Evolutionary conservation across 1,140 invertebrate genomes (phyloP), one percentile per base, ranked within the genome.

Genomic region (Brachionus asplanchnoidis): DNA sequence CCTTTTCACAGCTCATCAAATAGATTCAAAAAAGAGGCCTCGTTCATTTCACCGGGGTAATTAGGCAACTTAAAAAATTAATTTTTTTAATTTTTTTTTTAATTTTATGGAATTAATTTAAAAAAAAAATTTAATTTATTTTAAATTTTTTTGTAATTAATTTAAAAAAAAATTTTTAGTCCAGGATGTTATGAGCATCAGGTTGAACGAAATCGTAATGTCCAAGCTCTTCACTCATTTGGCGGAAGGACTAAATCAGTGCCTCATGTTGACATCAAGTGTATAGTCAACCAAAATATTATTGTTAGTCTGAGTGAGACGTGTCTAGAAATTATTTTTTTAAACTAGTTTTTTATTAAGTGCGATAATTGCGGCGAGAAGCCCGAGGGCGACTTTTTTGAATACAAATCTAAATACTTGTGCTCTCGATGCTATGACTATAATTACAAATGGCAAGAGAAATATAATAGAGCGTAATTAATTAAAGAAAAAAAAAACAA

Each of bases 361-460:
- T 84, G 82, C 53, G 60, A 26, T 36, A 46, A 42, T 17, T 84
- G 82, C 20, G 28, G 20, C 11, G 60, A 84, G 46, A 70, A 46
- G 36, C 65, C 82, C n/a, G 17, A 17, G 14, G 82, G 82, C 0
- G 82, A 84, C 68, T 84, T 68, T 56, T 84, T 66, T 84, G 60
- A 84, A 84, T 68, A 32, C 36, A 68, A 68, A 36, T 26, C 36
- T 20, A 28, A 20, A 12, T 20, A 6, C 20, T 40, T 84, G 17
- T 84, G 82, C 20, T 17, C 26, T 40, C 17, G 60, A 23, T 84
- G 82, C 53, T 84, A 44, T 84, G 60, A 84, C 14, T 84, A 68
- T 56, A 84, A 84, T 70, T 84, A 26, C 17, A 68, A 84, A 56
- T 84, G 82, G 82, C 82, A 84, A 73, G 82, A 84, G 36, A 84